Conservation (phyloP, 2,797 vertebrate genomes). For the Darevskia nairensis region DNA sequence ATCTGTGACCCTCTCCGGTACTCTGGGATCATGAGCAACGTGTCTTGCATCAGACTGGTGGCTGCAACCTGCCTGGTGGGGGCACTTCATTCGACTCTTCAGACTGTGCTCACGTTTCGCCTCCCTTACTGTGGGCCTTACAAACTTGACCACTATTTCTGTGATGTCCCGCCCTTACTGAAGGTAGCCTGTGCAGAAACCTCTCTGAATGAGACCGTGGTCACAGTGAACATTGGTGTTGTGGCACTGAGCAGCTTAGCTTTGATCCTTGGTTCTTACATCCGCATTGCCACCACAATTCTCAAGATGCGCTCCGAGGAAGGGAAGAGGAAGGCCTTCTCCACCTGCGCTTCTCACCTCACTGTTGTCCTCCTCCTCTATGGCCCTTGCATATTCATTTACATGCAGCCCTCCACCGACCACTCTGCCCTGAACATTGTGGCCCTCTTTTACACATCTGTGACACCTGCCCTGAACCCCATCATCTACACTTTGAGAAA, state of each 20-base stretch:
- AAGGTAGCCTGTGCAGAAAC: slow-evolving; percentile 49
- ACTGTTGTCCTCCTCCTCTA: slow-evolving; percentile 48
- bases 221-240: slow-evolving; percentile 55
- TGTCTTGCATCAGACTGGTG: slow-evolving; percentile 44
- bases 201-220: slow-evolving; percentile 32
- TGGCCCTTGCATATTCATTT: slow-evolving; percentile 48
- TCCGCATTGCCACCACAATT: slow-evolving; percentile 45
- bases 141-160: slow-evolving; percentile 53
- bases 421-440: slow-evolving; percentile 18
- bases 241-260: slow-evolving; percentile 47
- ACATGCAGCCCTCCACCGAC: slow-evolving; percentile 36
- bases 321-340: slow-evolving; percentile 62
- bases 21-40: slow-evolving; percentile 54
- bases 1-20: slow-evolving; percentile 15
- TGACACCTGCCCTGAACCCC: slow-evolving; percentile 57
- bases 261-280: slow-evolving; percentile 55
- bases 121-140: slow-evolving; percentile 49
- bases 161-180: slow-evolving; percentile 56
- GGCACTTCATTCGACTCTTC: not conserved
- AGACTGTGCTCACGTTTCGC: slow-evolving; percentile 38
- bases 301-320: slow-evolving; percentile 58
- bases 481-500: slow-evolving; percentile 55
- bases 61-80: not conserved
- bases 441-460: slow-evolving; percentile 59
- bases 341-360: slow-evolving; percentile 64